Percentiles rank a stretch among this genome's conserved stretches.
Evolutionary conservation across 2,797 vertebrate genomes (phyloP).

Genomic region (Cirrhinus molitorella): DNA sequence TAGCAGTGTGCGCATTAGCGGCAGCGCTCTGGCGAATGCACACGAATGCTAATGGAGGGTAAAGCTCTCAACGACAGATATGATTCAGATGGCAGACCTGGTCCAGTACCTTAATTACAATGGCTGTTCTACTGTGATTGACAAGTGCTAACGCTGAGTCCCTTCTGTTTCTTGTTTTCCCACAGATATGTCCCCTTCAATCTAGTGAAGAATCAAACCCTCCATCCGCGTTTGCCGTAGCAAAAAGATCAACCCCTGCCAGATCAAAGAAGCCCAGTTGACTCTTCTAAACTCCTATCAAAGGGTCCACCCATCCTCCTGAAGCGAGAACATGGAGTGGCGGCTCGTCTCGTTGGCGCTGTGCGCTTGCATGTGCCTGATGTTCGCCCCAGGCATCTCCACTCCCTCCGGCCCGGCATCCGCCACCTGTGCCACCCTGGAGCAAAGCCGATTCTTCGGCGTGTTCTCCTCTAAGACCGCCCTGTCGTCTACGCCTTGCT

Average conservation of each 20-base stretch:
- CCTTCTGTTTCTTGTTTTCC: neutral
- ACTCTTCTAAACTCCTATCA: neutral
- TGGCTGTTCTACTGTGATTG: neutral
- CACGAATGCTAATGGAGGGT: conserved; percentile 65
- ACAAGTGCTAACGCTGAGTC: neutral
- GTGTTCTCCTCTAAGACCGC: conserved; percentile 91
- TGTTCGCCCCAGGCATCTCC: conserved; percentile 81
- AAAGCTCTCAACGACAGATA: conserved; percentile 12
- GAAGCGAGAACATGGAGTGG: conserved; percentile 75
- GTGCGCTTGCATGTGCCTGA: conserved; percentile 78
- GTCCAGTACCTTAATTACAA: neutral
- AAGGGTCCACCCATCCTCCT: conserved; percentile 51
- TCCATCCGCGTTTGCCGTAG: conserved; percentile 62
- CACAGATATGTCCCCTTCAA: conserved; percentile 63
- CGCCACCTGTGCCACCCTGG: conserved; percentile 90
- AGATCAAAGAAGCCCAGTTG: conserved; percentile 45
- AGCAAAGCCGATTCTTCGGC: conserved; percentile 97
- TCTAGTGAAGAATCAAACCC: conserved; percentile 64
- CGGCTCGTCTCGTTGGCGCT: conserved; percentile 63
- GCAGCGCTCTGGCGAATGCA: conserved; percentile 56
- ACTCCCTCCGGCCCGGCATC: conserved; percentile 83
- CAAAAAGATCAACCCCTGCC: conserved; percentile 61
- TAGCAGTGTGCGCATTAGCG: conserved; percentile 68
- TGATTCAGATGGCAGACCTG: conserved; percentile 24
- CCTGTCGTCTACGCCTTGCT: conserved; percentile 86